Evolutionary conservation across 92 coral and sea anemone genomes (phyloP).

Genomic region (Zoanthus solanderi): DNA sequence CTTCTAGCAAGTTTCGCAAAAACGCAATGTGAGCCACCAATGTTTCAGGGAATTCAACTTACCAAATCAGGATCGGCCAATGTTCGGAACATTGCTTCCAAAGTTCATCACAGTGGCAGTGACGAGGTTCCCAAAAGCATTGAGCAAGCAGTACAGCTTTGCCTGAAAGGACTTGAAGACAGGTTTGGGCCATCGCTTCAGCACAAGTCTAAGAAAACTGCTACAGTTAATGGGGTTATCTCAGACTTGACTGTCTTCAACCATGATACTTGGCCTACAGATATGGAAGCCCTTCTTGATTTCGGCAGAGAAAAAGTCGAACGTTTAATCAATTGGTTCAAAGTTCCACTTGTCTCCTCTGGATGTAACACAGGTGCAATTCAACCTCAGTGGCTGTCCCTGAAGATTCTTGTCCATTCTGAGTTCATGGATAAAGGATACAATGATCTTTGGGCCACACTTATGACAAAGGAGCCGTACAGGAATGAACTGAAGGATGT

Average conservation of each 20-base stretch:
- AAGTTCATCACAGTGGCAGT: slow-evolving; percentile 2
- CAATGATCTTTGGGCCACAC: slow-evolving; percentile 9
- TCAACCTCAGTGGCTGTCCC: slow-evolving; percentile 45
- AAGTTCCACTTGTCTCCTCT: slow-evolving; percentile 54
- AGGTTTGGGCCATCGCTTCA: slow-evolving; percentile 59
- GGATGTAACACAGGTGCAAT: slow-evolving; percentile 31
- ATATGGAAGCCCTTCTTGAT: slow-evolving; percentile 53
- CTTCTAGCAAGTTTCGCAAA: slow-evolving; percentile 44
- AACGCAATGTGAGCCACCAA: slow-evolving; percentile 54
- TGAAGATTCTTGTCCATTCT: slow-evolving; percentile 51
- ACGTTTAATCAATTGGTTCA: slow-evolving; percentile 52
- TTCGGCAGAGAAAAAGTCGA: slow-evolving; percentile 50
- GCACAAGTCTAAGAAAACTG: slow-evolving; percentile 55
- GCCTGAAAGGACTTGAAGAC: slow-evolving; percentile 62
- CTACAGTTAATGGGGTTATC: slow-evolving; percentile 51
- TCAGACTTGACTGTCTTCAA: slow-evolving; percentile 53
- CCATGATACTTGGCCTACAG: slow-evolving; percentile 60
- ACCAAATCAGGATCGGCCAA: slow-evolving; percentile 35
- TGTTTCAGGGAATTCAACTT: slow-evolving; percentile 57
- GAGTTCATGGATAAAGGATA: slow-evolving; percentile 4
- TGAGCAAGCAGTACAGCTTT: slow-evolving; percentile 50
- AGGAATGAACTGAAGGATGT: slow-evolving; percentile 1
- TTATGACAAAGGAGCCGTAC: slow-evolving; percentile 9
- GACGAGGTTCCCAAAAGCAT: slow-evolving; percentile 45
- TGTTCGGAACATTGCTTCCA: slow-evolving; percentile 42